Base-by-base conservation (phyloP, 1,140 invertebrate genomes). In the Chironomus tepperi region DNA sequence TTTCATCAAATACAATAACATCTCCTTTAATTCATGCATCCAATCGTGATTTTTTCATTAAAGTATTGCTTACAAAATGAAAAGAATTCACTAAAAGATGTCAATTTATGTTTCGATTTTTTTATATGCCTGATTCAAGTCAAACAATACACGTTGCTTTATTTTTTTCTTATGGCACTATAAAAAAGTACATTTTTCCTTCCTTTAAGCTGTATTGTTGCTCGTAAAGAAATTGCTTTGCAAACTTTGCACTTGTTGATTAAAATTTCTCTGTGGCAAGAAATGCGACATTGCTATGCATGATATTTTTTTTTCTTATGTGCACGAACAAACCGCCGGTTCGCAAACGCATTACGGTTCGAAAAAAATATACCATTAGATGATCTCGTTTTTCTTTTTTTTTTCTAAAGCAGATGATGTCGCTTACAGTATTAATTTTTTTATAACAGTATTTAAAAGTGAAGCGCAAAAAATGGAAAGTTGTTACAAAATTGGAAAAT, bases 401-500 rank as follows among this genome's bases (percentile, higher is more conserved):
- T 57, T 70, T 70, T 18, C 65, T n/a, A 70, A 16, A 70, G 65
- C 65, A 70, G 65, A 70, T 70, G 65, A 70, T 70, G 65, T 70
- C 65, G 65, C 19, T 70, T 70, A 21, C 19, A 18, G 65, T 70
- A 70, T 70, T 70, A 70, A 70, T 19, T 70, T 70, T 47, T 47
- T 70, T 70, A 18, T 70, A n/a, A 70, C 18, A 19, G 18, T 70
- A 21, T 70, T 70, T 70, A 70, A 70, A 9, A 18, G 19, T 70
- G 65, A 70, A 70, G 19, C 16, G 19, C 16, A 70, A 70, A 70
- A 70, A 70, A 70, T 70, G 65, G 65, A 70, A 70, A 70, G 65
- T 70, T 70, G 65, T 70, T 70, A 70, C 65, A 70, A 70, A 70
- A 70, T 70, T 70, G 65, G 65, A 70, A 70, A 70, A 70, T 70